Percentiles rank a stretch among this genome's conserved stretches.
Evolutionary conservation across 2,888 invertebrate genomes (phyloP).

Genomic region (Cartodere bifasciata): DNA sequence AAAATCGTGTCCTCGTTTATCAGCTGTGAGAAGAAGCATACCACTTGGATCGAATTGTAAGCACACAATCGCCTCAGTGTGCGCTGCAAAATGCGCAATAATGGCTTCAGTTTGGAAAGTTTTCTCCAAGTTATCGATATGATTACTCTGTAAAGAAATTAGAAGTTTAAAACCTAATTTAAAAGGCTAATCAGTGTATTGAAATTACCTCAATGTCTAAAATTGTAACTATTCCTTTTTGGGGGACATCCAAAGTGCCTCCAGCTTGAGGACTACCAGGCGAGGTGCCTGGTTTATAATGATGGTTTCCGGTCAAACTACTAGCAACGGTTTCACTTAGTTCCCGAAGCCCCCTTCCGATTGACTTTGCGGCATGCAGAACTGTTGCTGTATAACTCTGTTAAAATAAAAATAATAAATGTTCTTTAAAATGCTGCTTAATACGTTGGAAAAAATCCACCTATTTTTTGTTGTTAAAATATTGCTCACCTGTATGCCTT

Average conservation of each 20-base stretch:
- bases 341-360: slow-evolving; percentile 81
- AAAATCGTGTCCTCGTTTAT: slow-evolving; percentile 88
- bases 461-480: too few species aligned
- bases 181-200: too few species aligned
- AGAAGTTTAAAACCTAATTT: too few species aligned
- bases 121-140: slow-evolving; percentile 19
- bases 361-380: slow-evolving; percentile 85
- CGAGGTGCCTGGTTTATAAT: slow-evolving; percentile 31
- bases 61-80: slow-evolving; percentile 78
- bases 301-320: slow-evolving; percentile 61
- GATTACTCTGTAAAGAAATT: slow-evolving; percentile 17
- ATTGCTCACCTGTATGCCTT: slow-evolving; percentile 30
- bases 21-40: slow-evolving; percentile 78
- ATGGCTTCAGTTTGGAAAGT: slow-evolving; percentile 52
- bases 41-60: slow-evolving; percentile 87
- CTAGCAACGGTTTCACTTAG: slow-evolving; percentile 87
- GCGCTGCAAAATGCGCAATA: slow-evolving; percentile 79
- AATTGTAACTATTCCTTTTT: slow-evolving; percentile 81
- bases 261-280: slow-evolving; percentile 26
- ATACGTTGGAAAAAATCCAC: too few species aligned
- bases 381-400: slow-evolving; percentile 87
- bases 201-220: slow-evolving; percentile 61
- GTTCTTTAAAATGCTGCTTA: too few species aligned
- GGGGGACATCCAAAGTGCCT: slow-evolving; percentile 42
- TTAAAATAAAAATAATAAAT: too few species aligned